Evolutionary conservation across 1,140 invertebrate species (phyloP).

Genomic region (Belonocnema kinseyi): DNA sequence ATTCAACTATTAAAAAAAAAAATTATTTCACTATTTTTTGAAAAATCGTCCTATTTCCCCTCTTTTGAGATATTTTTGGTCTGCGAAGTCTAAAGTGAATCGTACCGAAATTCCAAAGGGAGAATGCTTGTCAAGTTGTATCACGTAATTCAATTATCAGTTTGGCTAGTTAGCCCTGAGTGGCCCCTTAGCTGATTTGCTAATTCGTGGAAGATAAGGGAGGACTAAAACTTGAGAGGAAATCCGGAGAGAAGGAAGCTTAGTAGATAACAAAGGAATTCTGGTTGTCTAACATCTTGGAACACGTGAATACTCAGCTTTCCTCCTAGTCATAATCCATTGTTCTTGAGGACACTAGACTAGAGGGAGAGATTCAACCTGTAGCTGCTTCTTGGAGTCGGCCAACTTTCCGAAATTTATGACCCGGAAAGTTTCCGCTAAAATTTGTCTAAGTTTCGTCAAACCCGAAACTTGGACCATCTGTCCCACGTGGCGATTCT

Average conservation of each 20-base stretch:
- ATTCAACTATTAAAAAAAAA: too few relatives aligned
- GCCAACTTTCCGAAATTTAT: not conserved
- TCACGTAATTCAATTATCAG: not conserved
- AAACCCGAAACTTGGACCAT: not conserved
- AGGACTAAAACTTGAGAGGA: not conserved
- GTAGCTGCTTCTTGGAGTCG: slow-evolving; percentile 1
- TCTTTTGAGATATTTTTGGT: too few relatives aligned
- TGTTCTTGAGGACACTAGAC: not conserved
- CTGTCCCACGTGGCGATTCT: not conserved
- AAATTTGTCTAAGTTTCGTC: not conserved
- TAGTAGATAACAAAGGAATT: not conserved
- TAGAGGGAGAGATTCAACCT: not conserved
- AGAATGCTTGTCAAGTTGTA: not conserved
- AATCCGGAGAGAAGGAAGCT: not conserved
- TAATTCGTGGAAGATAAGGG: not conserved
- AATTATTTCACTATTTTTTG: too few relatives aligned
- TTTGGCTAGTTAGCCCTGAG: not conserved
- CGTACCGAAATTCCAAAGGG: not conserved
- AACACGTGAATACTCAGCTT: not conserved
- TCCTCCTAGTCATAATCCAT: slow-evolving; percentile 1
- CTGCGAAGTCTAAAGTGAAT: too few relatives aligned
- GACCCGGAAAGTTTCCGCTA: not conserved
- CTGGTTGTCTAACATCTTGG: not conserved
- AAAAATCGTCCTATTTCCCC: too few relatives aligned
- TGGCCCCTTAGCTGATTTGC: not conserved